These are phyloP conservation scores for Plectropomus leopardus DNA, from an alignment of 2,113 vertebrate species.

Conservation along the genomic window DNA sequence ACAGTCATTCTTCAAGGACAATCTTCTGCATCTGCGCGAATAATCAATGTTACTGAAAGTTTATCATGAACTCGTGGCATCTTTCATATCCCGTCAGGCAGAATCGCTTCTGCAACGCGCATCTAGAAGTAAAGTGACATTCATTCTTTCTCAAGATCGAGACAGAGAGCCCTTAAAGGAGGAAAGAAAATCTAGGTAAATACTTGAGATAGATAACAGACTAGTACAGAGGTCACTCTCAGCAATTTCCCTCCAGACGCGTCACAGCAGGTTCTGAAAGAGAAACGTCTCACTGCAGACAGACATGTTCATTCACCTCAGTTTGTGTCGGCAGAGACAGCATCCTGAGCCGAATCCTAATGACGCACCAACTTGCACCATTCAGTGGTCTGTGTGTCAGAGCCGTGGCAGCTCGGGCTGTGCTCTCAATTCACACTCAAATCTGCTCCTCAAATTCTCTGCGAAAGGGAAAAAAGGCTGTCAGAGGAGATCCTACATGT, in stretches of 20 bases:
- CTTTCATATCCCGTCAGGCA: conserved; percentile 9
- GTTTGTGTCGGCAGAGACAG: conserved; percentile 71
- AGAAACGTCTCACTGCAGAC: conserved; percentile 74
- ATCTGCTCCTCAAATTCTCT: conserved; percentile 42
- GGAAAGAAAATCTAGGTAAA: conserved; percentile 44
- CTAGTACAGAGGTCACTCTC: conserved; percentile 68
- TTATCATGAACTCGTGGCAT: conserved; percentile 66
- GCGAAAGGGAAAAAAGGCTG: conserved; percentile 44
- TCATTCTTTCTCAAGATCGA: conserved; percentile 11
- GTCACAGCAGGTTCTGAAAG: conserved; percentile 66
- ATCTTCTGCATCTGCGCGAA: conserved; percentile 66
- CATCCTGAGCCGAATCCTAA: conserved; percentile 82
- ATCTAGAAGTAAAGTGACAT: conserved; percentile 34
- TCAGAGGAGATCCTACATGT: conserved; percentile 30
- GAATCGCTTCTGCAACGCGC: background rate
- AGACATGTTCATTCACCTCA: conserved; percentile 83
- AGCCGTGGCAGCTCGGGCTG: conserved; percentile 52
- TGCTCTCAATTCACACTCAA: conserved; percentile 60
- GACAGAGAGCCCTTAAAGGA: conserved; percentile 15
- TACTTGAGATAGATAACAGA: conserved; percentile 64
- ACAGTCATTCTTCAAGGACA: conserved; percentile 78
- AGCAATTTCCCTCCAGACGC: conserved; percentile 66
- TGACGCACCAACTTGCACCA: conserved; percentile 63
- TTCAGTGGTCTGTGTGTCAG: conserved; percentile 69
- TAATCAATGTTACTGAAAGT: conserved; percentile 76